phyloP scores from a whole-genome alignment of 2,113 vertebrate species.

The Argyrosomus japonicus region DNA sequence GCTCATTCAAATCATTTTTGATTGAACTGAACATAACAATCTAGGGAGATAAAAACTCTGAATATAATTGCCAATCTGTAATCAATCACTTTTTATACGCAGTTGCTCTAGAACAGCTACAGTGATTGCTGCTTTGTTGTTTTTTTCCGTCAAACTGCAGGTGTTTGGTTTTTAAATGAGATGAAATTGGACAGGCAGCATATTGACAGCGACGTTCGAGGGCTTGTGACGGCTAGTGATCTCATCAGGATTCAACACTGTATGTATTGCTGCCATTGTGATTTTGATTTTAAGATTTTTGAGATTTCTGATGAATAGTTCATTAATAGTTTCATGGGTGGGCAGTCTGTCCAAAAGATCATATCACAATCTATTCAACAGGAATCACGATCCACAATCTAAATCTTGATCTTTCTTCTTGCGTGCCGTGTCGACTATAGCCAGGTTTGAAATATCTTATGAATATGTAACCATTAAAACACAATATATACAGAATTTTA shows the following conservation, averaged over 20 bases:
- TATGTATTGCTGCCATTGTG: background rate
- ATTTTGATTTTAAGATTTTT: background rate
- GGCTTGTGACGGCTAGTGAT: background rate
- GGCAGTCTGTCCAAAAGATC: background rate
- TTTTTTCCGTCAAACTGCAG: background rate
- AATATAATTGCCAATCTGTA: background rate
- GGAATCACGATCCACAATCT: too few species aligned
- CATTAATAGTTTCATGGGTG: background rate
- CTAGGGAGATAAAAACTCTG: background rate
- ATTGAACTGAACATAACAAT: conserved; percentile 10
- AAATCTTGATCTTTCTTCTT: too few species aligned
- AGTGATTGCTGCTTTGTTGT: background rate
- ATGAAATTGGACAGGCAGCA: background rate
- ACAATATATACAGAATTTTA: too few species aligned
- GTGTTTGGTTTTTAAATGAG: background rate
- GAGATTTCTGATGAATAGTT: background rate
- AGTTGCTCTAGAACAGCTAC: background rate
- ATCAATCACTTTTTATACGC: background rate
- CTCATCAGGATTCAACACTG: background rate
- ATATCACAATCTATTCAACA: too few species aligned
- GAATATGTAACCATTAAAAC: too few species aligned
- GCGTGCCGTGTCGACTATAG: too few species aligned
- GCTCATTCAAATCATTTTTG: conserved; percentile 15
- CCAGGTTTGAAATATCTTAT: too few species aligned
- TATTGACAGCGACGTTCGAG: background rate